Evolutionary conservation across 2,888 invertebrate species (phyloP).

Genomic region (Agrotis ipsilon): DNA sequence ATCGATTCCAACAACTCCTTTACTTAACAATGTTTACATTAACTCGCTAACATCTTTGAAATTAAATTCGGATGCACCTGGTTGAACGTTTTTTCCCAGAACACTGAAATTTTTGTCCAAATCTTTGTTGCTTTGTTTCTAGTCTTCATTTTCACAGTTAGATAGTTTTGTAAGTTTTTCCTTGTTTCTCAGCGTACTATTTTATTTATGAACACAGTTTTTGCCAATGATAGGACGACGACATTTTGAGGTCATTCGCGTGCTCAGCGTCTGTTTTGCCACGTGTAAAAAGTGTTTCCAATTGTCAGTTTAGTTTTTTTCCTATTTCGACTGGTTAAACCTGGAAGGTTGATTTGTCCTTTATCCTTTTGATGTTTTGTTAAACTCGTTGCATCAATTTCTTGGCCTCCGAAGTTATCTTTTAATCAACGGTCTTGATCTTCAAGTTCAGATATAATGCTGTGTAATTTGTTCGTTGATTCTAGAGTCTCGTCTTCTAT

Average conservation of each 20-base stretch:
- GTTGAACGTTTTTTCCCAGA: constrained; percentile 23
- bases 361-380: constrained; percentile 20
- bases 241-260: constrained; percentile 67
- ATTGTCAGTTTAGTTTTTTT: constrained; percentile 29
- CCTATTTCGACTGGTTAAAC: not conserved
- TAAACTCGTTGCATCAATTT: constrained; percentile 9
- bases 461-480: constrained; percentile 32
- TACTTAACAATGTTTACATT: constrained; percentile 26
- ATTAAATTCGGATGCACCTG: constrained; percentile 34
- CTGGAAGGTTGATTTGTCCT: constrained; percentile 19
- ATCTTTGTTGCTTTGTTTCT: constrained; percentile 47
- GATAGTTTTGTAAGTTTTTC: constrained; percentile 49
- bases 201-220: constrained; percentile 68
- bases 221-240: constrained; percentile 63
- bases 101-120: constrained; percentile 28
- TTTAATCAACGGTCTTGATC: constrained; percentile 33
- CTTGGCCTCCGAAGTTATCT: constrained; percentile 19
- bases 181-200: constrained; percentile 56
- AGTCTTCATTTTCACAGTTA: constrained; percentile 56
- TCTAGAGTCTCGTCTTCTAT: constrained; percentile 17
- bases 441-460: constrained; percentile 31
- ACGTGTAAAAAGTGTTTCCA: constrained; percentile 56
- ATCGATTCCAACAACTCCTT: constrained; percentile 23
- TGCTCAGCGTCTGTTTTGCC: constrained; percentile 44
- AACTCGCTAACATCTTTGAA: constrained; percentile 40